phyloP scores from a whole-genome alignment of 2,797 vertebrate genomes.

The Cynodonichthys magdalenae region DNA sequence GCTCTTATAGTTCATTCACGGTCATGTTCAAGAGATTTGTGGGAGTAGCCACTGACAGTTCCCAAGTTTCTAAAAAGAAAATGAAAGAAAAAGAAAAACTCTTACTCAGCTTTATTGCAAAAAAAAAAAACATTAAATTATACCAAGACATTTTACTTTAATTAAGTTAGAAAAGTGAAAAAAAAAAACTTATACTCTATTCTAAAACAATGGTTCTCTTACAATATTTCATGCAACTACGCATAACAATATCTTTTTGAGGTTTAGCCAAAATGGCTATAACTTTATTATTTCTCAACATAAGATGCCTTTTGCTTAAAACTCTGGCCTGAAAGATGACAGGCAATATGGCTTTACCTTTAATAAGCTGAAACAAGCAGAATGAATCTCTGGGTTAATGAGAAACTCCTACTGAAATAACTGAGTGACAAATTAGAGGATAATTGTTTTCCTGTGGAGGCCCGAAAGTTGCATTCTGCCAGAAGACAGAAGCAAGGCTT shows the following conservation, averaged over 20 bases:
- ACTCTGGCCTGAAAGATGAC: too few species aligned
- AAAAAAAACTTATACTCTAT: too few species aligned
- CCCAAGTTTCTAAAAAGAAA: neutral
- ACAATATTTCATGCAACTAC: too few species aligned
- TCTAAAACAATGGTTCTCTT: too few species aligned
- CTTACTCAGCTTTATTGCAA: neutral
- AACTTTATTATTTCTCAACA: too few species aligned
- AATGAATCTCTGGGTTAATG: conserved; percentile 19
- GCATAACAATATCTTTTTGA: too few species aligned
- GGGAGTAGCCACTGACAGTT: neutral
- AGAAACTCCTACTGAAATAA: conserved; percentile 30
- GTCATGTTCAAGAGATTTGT: neutral
- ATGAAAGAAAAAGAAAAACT: neutral
- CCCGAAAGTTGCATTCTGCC: conserved; percentile 50
- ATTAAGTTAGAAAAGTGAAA: too few species aligned
- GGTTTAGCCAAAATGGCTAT: too few species aligned
- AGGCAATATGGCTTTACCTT: too few species aligned
- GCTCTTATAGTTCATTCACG: neutral
- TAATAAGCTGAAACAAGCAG: conserved; percentile 7
- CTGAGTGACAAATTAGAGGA: conserved; percentile 55
- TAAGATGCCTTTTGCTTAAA: too few species aligned
- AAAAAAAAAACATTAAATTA: too few species aligned
- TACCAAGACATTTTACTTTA: too few species aligned
- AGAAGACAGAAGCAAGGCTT: conserved; percentile 45
- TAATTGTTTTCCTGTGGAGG: conserved; percentile 47